These are phyloP conservation scores for Phrynocephalus forsythii DNA, from an alignment of 2,797 vertebrate genomes.

Conservation along the genomic window DNA sequence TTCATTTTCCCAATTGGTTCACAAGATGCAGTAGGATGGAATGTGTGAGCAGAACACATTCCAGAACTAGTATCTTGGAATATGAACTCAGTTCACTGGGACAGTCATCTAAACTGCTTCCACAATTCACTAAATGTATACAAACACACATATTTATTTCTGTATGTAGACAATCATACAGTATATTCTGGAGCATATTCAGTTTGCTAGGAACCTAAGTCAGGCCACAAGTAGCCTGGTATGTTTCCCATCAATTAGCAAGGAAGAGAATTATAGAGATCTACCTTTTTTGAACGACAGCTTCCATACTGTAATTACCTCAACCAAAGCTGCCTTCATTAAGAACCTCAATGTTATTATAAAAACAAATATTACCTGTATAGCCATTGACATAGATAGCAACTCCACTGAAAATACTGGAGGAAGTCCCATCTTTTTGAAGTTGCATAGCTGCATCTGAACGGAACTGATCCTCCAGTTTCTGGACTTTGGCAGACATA, in stretches of 20 bases:
- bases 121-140: neutral
- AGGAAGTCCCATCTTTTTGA: constrained; percentile 84
- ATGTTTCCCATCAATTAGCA: neutral
- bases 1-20: neutral
- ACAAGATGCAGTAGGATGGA: neutral
- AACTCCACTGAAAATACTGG: constrained; percentile 92
- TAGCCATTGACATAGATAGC: constrained; percentile 97
- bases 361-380: constrained; percentile 84
- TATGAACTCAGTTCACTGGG: neutral
- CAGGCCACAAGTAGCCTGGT: neutral
- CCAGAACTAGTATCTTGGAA: neutral
- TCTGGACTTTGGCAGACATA: constrained; percentile 95
- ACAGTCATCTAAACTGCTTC: neutral
- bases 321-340: neutral
- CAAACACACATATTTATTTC: neutral
- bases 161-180: neutral
- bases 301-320: neutral
- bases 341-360: neutral
- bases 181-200: neutral
- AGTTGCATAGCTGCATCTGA: constrained; percentile 87
- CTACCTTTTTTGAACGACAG: neutral
- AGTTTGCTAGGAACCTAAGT: neutral
- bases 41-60: neutral
- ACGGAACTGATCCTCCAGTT: constrained; percentile 94
- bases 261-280: neutral